Evolutionary conservation across 2,888 invertebrate genomes (phyloP).

Genomic region (Acanthosoma haemorrhoidale): DNA sequence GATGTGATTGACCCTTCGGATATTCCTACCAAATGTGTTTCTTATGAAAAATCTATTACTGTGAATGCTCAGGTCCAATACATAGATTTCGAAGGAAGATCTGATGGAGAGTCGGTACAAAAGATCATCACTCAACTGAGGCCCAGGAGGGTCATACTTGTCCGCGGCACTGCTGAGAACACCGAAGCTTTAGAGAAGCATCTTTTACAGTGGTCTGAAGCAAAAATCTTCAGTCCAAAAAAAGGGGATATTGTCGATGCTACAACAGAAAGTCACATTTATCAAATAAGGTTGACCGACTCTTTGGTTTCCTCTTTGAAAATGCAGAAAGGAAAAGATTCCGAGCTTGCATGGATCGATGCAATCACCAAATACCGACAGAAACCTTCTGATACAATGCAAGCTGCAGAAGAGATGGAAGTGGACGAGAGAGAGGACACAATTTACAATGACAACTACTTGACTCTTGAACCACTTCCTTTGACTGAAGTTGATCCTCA

Average conservation of each 20-base stretch:
- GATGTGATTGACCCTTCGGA: constrained; percentile 56
- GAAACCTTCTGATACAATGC: constrained; percentile 51
- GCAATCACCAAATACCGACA: constrained; percentile 59
- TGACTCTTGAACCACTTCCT: constrained; percentile 61
- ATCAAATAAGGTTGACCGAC: constrained; percentile 86
- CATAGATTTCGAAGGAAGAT: constrained; percentile 94
- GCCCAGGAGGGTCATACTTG: constrained; percentile 73
- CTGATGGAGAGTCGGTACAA: constrained; percentile 75
- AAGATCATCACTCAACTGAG: constrained; percentile 76
- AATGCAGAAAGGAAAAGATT: constrained; percentile 78
- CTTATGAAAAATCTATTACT: constrained; percentile 64
- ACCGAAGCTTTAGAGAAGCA: constrained; percentile 64
- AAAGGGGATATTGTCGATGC: constrained; percentile 85
- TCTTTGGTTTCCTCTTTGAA: constrained; percentile 79
- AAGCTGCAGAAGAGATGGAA: constrained; percentile 43
- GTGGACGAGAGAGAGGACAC: constrained; percentile 17
- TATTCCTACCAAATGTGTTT: constrained; percentile 85
- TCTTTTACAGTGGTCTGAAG: constrained; percentile 60
- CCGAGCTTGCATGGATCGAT: constrained; percentile 95
- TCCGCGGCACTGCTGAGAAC: constrained; percentile 66
- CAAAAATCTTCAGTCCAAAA: constrained; percentile 73
- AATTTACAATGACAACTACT: constrained; percentile 13
- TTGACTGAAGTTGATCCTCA: constrained; percentile 56
- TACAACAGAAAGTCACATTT: constrained; percentile 96
- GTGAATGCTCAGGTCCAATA: constrained; percentile 83